Conservation (phyloP, 2,797 vertebrate species). For the Liasis olivaceus region DNA sequence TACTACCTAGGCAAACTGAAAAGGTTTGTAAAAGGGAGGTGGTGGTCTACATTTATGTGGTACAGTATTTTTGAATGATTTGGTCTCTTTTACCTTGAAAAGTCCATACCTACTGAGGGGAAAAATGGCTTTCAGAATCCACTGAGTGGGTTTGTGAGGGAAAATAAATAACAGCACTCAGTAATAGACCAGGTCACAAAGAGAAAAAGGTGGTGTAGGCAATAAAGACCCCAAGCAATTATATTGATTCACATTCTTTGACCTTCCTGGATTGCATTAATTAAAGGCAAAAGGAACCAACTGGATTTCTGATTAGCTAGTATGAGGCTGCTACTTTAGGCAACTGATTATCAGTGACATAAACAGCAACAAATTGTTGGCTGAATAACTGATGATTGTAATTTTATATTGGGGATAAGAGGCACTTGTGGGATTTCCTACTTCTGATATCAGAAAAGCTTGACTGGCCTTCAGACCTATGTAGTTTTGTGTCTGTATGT, state of each 20-base stretch:
- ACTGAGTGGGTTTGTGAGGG: background rate
- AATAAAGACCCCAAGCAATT: constrained; percentile 19
- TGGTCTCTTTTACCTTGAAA: background rate
- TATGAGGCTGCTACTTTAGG: background rate
- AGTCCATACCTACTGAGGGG: background rate
- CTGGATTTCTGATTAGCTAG: background rate
- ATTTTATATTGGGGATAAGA: background rate
- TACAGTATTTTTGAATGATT: background rate
- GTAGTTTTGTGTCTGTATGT: background rate
- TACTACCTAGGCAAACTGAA: background rate
- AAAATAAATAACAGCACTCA: background rate
- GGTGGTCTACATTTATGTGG: background rate
- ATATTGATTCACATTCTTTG: constrained; percentile 31
- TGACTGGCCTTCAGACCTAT: background rate
- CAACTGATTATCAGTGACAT: background rate
- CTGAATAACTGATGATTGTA: background rate
- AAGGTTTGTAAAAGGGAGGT: background rate
- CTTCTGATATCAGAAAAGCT: background rate
- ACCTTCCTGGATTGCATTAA: constrained; percentile 46
- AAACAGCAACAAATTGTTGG: background rate
- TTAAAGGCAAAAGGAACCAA: constrained; percentile 7
- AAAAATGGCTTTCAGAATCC: background rate
- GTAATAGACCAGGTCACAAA: background rate
- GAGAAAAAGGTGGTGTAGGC: background rate
- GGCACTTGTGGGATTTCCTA: background rate